Conservation (phyloP, 2,797 vertebrate species). For the Sebastiscus tertius region DNA sequence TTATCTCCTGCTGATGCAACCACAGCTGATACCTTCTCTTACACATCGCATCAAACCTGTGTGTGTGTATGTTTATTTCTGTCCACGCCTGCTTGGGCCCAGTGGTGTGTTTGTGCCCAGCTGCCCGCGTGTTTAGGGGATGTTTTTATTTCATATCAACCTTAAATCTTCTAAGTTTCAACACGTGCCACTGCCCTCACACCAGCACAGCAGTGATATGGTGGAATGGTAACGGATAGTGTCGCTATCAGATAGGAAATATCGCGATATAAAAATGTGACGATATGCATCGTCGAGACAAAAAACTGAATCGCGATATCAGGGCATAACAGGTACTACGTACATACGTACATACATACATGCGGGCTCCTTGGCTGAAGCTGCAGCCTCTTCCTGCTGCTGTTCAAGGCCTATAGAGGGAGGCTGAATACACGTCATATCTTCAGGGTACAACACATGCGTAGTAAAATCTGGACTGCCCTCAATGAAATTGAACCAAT, state of each 20-base stretch:
- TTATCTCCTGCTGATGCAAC: slow-evolving; percentile 81
- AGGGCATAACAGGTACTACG: too few species aligned
- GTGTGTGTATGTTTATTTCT: slow-evolving; percentile 19
- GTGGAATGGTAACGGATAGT: slow-evolving; percentile 29
- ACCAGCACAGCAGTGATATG: slow-evolving; percentile 20
- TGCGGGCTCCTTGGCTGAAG: too few species aligned
- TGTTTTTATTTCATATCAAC: slow-evolving; percentile 52
- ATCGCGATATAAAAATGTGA: too few species aligned
- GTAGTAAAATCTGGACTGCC: too few species aligned
- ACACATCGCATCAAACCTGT: slow-evolving; percentile 23
- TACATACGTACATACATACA: too few species aligned
- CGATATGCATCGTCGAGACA: too few species aligned
- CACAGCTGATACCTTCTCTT: slow-evolving; percentile 57
- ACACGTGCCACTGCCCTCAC: slow-evolving; percentile 39
- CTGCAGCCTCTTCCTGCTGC: too few species aligned
- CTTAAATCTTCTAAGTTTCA: slow-evolving; percentile 51
- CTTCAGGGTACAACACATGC: too few species aligned
- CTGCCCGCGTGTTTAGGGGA: slow-evolving; percentile 4
- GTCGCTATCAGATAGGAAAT: slow-evolving; percentile 8
- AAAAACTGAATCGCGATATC: too few species aligned
- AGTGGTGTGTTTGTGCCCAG: background rate
- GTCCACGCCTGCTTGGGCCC: slow-evolving; percentile 1
- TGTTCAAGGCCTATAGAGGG: too few species aligned
- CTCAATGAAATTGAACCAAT: too few species aligned
- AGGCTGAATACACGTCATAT: too few species aligned